Evolutionary conservation across 2,888 invertebrate genomes (phyloP), one percentile per base, ranked within the genome.

Genomic region (Nomada lathburiana): DNA sequence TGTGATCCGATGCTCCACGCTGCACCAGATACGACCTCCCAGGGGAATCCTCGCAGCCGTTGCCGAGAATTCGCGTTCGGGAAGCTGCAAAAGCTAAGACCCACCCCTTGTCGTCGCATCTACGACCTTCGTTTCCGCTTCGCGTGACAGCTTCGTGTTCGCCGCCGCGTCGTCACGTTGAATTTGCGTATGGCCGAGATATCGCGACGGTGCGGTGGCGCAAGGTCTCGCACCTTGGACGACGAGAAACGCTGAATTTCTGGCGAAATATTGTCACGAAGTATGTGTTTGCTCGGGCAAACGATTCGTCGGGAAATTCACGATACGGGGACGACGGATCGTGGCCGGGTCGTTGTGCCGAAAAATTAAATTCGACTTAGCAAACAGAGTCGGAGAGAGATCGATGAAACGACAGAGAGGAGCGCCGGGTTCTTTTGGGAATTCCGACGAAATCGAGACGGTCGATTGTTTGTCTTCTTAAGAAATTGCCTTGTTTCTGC

Each of bases 31-130:
- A 82, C 76, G 65, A 47, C 57, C 75, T 59, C 68, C 59, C 59
- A 53, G 29, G 65, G 86, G 88, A 81, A 87, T 81, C 80, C 68
- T 88, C 11, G 29, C 86, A 88, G 75, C 65, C 80, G 84, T 52
- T 73, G 83, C 60, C 50, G 77, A 78, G 70, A 85, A 60, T 83
- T 79, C 62, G 23, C 82, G 65, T 78, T 82, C 55, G 60, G n/a
- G 42, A 29, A 62, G 73, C 62, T 73, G 59, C 62, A 13, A 47
- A 77, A 71, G 84, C 75, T 60, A 69, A 81, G 68, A 71, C 60
- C 36, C 47, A 36, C 53, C 23, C 36, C 69, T 59, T 60, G 68
- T 82, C 77, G 76, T 76, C 44, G 84, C 70, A 36, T 80, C 60
- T 75, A 82, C 87, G 82, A 82, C 80, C 80, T 80, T 59, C 78